phyloP scores from a whole-genome alignment of 1,140 invertebrate genomes.

The Drosophila parvula region DNA sequence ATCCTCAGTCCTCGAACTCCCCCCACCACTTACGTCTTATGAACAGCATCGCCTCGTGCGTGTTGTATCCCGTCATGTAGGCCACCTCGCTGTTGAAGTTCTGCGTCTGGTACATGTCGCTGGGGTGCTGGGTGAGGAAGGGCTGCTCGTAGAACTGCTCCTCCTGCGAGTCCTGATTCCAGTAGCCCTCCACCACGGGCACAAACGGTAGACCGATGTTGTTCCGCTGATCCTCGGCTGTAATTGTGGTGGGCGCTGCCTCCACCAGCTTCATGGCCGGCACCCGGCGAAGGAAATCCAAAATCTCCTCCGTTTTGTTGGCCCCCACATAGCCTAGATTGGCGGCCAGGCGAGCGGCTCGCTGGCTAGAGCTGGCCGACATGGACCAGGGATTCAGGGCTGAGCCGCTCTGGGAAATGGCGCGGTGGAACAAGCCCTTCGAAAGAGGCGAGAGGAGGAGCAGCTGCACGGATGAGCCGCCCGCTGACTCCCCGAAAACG shows the following conservation, averaged over 20 bases:
- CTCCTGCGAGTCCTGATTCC: conserved; percentile 64
- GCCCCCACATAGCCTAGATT: conserved; percentile 73
- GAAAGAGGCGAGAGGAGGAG: conserved; percentile 85
- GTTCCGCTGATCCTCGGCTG: conserved; percentile 84
- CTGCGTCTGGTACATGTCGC: conserved; percentile 84
- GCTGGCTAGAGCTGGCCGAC: conserved; percentile 50
- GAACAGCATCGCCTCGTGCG: conserved; percentile 86
- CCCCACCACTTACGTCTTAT: conserved; percentile 83
- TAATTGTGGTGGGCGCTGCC: conserved; percentile 84
- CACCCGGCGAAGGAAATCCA: conserved; percentile 67
- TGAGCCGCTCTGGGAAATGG: conserved; percentile 88
- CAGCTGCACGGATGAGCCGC: conserved; percentile 84
- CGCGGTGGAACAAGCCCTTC: conserved; percentile 87
- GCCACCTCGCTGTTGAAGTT: conserved; percentile 85
- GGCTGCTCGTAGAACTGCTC: conserved; percentile 78
- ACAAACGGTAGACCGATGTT: conserved; percentile 85
- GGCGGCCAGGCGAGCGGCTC: conserved; percentile 62
- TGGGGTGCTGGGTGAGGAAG: conserved; percentile 86
- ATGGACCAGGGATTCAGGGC: conserved; percentile 84
- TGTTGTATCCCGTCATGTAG: conserved; percentile 86
- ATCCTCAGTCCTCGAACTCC: background rate
- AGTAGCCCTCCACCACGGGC: conserved; percentile 83
- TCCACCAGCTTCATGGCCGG: conserved; percentile 84
- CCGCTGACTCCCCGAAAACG: conserved; percentile 86
- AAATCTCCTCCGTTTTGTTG: conserved; percentile 63